Conservation (phyloP, 2,797 vertebrate genomes). For the Gorsachius magnificus region DNA sequence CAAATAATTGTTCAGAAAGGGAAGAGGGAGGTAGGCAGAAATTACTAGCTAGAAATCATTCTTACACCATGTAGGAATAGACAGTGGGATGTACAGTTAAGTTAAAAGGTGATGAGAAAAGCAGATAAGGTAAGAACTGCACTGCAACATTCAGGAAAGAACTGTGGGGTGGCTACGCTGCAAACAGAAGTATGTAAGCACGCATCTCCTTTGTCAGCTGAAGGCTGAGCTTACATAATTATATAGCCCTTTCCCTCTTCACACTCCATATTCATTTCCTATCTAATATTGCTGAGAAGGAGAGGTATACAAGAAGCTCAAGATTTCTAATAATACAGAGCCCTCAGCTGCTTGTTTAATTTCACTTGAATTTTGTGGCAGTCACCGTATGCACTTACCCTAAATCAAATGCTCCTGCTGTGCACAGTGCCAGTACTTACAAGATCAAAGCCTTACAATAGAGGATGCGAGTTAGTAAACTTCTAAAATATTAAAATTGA, state of each 20-base stretch:
- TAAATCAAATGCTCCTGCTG: slow-evolving; percentile 58
- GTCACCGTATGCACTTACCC: slow-evolving; percentile 19
- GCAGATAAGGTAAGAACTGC: not conserved
- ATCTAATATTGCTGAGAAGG: not conserved
- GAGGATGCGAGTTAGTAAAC: slow-evolving; percentile 8
- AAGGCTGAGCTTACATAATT: not conserved
- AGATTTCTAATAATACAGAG: slow-evolving; percentile 29
- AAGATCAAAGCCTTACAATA: slow-evolving; percentile 51
- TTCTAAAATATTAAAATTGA: slow-evolving; percentile 45
- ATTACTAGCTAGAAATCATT: not conserved
- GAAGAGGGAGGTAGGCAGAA: not conserved
- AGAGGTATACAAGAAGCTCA: slow-evolving; percentile 5
- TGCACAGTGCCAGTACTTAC: slow-evolving; percentile 48
- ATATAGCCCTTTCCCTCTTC: not conserved
- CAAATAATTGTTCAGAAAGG: not conserved
- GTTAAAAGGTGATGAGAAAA: not conserved
- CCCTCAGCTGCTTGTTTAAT: slow-evolving; percentile 51
- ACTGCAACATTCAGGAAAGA: not conserved
- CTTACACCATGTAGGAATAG: not conserved
- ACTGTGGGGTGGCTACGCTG: not conserved
- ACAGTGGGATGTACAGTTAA: not conserved
- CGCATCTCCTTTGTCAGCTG: not conserved
- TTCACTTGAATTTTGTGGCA: slow-evolving; percentile 39
- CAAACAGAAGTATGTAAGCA: not conserved
- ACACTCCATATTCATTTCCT: slow-evolving; percentile 10